Evolutionary conservation across 2,113 vertebrate species (phyloP).

Genomic region (Cynopterus brachyotis): DNA sequence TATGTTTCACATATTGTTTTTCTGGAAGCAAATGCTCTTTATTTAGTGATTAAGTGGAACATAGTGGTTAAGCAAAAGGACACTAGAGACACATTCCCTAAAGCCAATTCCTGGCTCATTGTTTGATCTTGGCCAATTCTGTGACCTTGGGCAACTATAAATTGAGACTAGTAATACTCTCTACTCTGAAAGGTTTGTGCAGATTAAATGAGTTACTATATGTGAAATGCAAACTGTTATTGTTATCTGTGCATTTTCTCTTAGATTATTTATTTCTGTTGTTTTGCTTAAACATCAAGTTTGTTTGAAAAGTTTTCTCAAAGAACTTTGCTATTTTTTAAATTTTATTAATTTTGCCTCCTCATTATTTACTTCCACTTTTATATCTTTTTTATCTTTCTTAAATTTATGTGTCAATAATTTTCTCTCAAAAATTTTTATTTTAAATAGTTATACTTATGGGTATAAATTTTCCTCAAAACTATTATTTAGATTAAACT

Average conservation of each 20-base stretch:
- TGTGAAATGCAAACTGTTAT: neutral
- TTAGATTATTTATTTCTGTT: neutral
- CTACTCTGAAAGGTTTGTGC: neutral
- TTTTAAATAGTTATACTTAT: neutral
- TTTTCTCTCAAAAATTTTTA: neutral
- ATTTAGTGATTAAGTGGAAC: neutral
- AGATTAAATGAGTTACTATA: neutral
- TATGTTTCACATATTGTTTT: neutral
- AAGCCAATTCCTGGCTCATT: neutral
- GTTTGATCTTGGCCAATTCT: neutral
- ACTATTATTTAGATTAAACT: neutral
- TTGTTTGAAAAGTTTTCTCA: neutral
- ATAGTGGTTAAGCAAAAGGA: neutral
- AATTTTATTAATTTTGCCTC: neutral
- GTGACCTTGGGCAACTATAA: neutral
- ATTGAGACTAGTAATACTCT: neutral
- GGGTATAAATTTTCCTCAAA: neutral
- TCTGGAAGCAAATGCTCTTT: neutral
- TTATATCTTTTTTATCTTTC: neutral
- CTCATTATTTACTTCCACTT: neutral
- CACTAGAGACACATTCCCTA: neutral
- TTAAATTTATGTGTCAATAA: neutral
- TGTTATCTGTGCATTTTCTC: neutral
- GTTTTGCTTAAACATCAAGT: neutral
- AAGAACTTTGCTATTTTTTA: neutral